Evolutionary conservation across 2,888 invertebrate genomes (phyloP), one percentile per base, ranked within the genome.

Genomic region (Rhyacophila evoluta): DNA sequence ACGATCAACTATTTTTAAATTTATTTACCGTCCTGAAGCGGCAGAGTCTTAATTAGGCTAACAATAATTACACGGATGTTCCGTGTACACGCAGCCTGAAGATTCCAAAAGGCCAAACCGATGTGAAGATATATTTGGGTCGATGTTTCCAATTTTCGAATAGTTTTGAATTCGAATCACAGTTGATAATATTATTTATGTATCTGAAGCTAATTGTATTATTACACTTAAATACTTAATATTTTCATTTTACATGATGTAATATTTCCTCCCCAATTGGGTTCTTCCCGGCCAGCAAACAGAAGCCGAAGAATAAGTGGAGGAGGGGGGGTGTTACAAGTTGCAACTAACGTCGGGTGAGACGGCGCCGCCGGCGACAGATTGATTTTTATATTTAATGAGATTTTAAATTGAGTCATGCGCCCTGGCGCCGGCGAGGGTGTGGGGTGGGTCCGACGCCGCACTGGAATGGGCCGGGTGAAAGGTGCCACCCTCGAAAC

Each of bases 311-410:
- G 19, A 25, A 19, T 19, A 55, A 25, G 25, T 8, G 8, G 39
- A 19, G 55, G 19, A 19, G 15, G 29, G 29, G 29, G 6, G 29
- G 29, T 33, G 29, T 33, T 33, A 33, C 29, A 33, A 33, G 55
- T 55, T 55, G 55, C 55, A 55, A 55, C 55, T 55, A 55, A 55
- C 15, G 55, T 55, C 55, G 55, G 55, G 55, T 55, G 71, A 71
- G 41, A 72, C 39, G 74, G 74, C 71, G 77, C 72, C 77, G 74
- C 41, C 75, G 71, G 55, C 68, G 77, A 71, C 80, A 80, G 80
- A 80, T 80, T 80, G 80, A 80, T 80, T 80, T 80, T 80, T 80
- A 80, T 80, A 80, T 80, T 80, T 80, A 80, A 80, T 78, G 80
- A 80, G 78, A 75, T 80, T 80, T 80, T 78, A 80, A 80, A 80